Evolutionary conservation across 2,888 invertebrate genomes (phyloP), one percentile per base, ranked within the genome.

Genomic region (Azorinus chamasolen): DNA sequence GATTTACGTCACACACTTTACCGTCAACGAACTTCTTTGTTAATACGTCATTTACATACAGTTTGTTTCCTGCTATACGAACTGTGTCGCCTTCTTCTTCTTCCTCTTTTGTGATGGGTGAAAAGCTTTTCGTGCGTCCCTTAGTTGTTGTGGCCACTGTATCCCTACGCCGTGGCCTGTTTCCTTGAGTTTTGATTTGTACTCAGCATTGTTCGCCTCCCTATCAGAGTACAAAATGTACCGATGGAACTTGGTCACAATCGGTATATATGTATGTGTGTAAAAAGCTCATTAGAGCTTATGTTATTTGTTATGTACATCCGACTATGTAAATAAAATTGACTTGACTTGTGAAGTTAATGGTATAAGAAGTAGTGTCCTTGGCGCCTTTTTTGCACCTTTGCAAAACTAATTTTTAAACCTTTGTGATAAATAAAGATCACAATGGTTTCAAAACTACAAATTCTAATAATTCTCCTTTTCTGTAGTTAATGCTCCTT

Each of bases 221-320:
- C 71, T 22, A 2, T 71, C 58, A 1, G 18, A n/a, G n/a, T n/a
- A n/a, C n/a, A n/a, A n/a, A n/a, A n/a, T n/a, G 20, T 50, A 63
- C 32, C 51, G 27, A 24, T 71, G 71, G 25, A 63, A 63, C 41
- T 71, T 63, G 1, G 25, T 58, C 16, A 71, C 71, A 20, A 71
- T 71, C 0, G 71, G 63, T 4, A 63, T 8, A 5, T 32, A 8
- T 51, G 50, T 64, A 16, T 51, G 63, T 6, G 48, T 37, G n/a
- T 20, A 27, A n/a, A n/a, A n/a, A n/a, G n/a, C n/a, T n/a, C n/a
- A n/a, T n/a, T n/a, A n/a, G n/a, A n/a, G n/a, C n/a, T n/a, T n/a
- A n/a, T n/a, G n/a, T n/a, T n/a, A n/a, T n/a, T n/a, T n/a, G n/a
- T n/a, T n/a, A n/a, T n/a, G n/a, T n/a, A n/a, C n/a, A n/a, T n/a